Evolutionary conservation across 1,140 invertebrate genomes (phyloP), one percentile per base, ranked within the genome.

Genomic region (Bicyclus anynana): DNA sequence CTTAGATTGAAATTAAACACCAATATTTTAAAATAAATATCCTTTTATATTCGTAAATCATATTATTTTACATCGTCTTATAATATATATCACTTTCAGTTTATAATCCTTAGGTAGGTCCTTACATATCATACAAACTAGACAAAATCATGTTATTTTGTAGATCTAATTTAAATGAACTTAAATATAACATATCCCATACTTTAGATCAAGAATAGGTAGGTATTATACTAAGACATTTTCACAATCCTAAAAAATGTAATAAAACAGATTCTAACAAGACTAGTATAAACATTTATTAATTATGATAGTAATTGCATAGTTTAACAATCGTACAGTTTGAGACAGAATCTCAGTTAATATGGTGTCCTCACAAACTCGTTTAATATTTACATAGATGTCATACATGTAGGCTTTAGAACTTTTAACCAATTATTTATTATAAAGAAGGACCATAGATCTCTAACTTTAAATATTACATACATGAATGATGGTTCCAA

Each of bases 81-180:
- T 18, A 52, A 51, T 64, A 64, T 53, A 62, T 62, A 62, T 62
- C 59, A 62, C 59, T 61, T 53, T 53, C 37, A 14, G 29, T 59
- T 59, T 33, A 38, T 21, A 52, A 46, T 50, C 23, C 47, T 54
- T 61, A 54, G 50, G 33, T 48, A 56, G 12, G 13, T 37, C n/a
- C n/a, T n/a, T 38, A 29, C n/a, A 46, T 58, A 42, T 49, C 21
- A 23, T 44, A 27, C 26, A 33, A 33, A 6, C 29, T 33, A 33
- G 3, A 33, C 29, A 33, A 12, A 33, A n/a, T n/a, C n/a, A n/a
- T n/a, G n/a, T n/a, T n/a, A n/a, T n/a, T 33, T 33, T 33, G 9
- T 3, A 33, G 10, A 7, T 33, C 3, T 7, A 33, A 1, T 12
- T 33, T 33, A 6, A 33, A 4, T 12, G 29, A 7, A 33, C 10